Evolutionary conservation across 2,113 vertebrate species (phyloP).

Genomic region (Passer domesticus): DNA sequence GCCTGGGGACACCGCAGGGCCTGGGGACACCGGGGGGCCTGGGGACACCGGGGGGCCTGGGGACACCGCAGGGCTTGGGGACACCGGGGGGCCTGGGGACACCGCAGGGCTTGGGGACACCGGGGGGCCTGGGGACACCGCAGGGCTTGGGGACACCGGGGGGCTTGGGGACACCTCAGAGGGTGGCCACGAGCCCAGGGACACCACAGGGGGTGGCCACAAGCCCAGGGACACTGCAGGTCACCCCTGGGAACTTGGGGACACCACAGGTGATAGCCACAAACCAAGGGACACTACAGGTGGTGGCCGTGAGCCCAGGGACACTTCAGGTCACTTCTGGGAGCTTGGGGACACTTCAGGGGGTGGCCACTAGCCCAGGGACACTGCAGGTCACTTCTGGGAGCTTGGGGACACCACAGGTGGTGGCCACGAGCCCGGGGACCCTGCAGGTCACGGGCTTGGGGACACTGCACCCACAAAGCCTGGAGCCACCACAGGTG

Average conservation of each 20-base stretch:
- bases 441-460: background rate
- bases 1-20: background rate
- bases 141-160: no score
- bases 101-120: no score
- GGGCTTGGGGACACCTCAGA: background rate
- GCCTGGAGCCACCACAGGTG: background rate
- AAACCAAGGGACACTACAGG: rapidly evolving
- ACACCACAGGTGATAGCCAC: no score
- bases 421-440: rapidly evolving
- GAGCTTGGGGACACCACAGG: background rate
- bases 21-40: no score
- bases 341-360: rapidly evolving
- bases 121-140: no score
- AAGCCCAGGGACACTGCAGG: background rate
- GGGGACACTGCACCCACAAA: background rate
- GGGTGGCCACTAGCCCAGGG: background rate
- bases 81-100: no score
- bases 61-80: no score
- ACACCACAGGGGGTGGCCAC: rapidly evolving
- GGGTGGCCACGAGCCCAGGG: background rate
- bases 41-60: no score
- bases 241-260: background rate
- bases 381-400: background rate
- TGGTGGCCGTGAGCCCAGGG: rapidly evolving
- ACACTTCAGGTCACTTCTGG: background rate